phyloP scores from a whole-genome alignment of 2,797 vertebrate species.

The Trachops cirrhosus region DNA sequence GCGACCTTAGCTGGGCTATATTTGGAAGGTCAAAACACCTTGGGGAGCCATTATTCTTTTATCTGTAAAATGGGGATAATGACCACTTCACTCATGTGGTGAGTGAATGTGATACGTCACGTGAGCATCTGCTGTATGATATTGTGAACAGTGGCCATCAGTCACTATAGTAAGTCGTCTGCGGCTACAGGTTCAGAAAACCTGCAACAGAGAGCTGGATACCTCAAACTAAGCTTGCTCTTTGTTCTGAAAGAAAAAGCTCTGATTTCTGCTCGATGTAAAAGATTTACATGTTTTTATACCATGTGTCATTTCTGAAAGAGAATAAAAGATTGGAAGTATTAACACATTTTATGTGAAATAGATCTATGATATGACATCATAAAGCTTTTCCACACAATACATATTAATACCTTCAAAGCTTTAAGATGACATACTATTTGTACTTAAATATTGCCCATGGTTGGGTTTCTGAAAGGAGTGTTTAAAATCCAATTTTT shows the following conservation, averaged over 20 bases:
- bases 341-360: neutral
- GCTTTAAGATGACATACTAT: neutral
- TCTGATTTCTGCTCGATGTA: neutral
- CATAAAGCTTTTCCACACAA: neutral
- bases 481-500: constrained; percentile 38
- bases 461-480: neutral
- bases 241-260: neutral
- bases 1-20: neutral
- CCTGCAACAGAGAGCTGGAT: neutral
- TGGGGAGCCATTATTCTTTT: neutral
- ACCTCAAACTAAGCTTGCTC: neutral
- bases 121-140: neutral
- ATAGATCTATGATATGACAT: neutral
- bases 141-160: neutral
- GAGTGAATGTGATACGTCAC: neutral
- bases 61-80: neutral
- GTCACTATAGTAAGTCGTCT: neutral
- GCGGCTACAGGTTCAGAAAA: neutral
- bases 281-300: neutral
- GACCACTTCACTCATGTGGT: neutral
- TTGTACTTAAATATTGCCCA: constrained; percentile 40
- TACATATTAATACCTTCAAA: neutral
- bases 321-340: neutral
- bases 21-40: neutral
- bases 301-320: neutral